Evolutionary conservation across 2,797 vertebrate species (phyloP).

Genomic region (Falco rusticolus): DNA sequence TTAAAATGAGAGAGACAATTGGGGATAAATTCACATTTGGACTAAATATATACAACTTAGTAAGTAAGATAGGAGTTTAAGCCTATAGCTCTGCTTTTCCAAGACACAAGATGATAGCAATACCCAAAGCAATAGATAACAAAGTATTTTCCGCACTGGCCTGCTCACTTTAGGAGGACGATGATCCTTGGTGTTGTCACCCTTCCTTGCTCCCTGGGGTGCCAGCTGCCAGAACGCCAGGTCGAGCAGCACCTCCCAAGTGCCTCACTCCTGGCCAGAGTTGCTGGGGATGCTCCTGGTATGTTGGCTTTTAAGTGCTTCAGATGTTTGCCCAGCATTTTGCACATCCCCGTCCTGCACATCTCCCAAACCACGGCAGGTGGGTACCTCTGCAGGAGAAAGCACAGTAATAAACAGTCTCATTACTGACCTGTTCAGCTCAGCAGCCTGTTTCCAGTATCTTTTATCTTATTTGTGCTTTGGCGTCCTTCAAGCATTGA

Average conservation of each 20-base stretch:
- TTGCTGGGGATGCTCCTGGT: not conserved
- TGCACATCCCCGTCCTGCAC: not conserved
- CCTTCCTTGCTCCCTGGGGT: not conserved
- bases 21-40: not conserved
- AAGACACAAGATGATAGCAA: not conserved
- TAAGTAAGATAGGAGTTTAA: not conserved
- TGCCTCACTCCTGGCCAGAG: too few relatives aligned
- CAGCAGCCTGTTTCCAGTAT: not conserved
- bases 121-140: not conserved
- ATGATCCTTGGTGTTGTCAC: not conserved
- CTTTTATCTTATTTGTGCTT: not conserved
- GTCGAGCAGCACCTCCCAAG: not conserved
- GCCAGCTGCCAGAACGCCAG: not conserved
- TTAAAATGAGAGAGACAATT: not conserved
- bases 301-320: fast-evolving
- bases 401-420: not conserved
- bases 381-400: not conserved
- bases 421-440: not conserved
- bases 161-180: not conserved
- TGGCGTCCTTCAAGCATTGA: not conserved
- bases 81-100: not conserved
- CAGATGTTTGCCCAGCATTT: not conserved
- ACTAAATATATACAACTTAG: not conserved
- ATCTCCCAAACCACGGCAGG: fast-evolving
- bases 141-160: not conserved